Evolutionary conservation across 1,140 invertebrate genomes (phyloP), one percentile per base, ranked within the genome.

Genomic region (Habropoda laboriosa): DNA sequence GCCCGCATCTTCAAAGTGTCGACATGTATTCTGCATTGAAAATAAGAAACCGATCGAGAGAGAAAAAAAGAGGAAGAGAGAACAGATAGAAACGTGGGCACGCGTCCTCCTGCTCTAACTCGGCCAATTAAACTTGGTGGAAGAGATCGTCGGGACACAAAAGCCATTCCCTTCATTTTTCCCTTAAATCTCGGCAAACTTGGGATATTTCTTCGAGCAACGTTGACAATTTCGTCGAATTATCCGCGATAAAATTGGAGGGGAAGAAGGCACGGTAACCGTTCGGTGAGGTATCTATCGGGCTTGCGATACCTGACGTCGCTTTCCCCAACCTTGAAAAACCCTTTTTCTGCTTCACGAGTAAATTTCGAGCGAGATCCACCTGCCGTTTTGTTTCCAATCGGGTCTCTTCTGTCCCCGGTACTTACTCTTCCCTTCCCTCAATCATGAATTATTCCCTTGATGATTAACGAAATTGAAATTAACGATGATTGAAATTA

Each of bases 1-100:
- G 86, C 87, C 88, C 88, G 88, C 89, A 90, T 90, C 83, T 79
- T 84, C 82, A 66, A 77, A 84, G 79, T 90, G 88, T 91, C 88
- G 86, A 88, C 87, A 78, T 78, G 72, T 82, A 88, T 88, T 64
- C 53, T 47, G 58, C 30, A 80, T 80, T 60, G 53, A 70, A 79
- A 70, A 61, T 84, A 80, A 75, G 30, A 47, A 63, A 32, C 27
- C 32, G 40, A 72, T 79, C 42, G 45, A 67, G n/a, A 60, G 30
- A 27, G 16, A 24, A n/a, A 49, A 35, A 47, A 49, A n/a, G 32
- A 27, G 12, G n/a, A 2, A 32, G 7, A 21, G 18, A 10, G 1
- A 24, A 24, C 3, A 57, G 30, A 24, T 2, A 10, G 53, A 16
- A 38, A 63, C 13, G 8, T 47, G 30, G 47, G 40, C 81, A 76